Base-by-base conservation (phyloP, 2,888 invertebrate genomes). In the Agonopterix arenella region DNA sequence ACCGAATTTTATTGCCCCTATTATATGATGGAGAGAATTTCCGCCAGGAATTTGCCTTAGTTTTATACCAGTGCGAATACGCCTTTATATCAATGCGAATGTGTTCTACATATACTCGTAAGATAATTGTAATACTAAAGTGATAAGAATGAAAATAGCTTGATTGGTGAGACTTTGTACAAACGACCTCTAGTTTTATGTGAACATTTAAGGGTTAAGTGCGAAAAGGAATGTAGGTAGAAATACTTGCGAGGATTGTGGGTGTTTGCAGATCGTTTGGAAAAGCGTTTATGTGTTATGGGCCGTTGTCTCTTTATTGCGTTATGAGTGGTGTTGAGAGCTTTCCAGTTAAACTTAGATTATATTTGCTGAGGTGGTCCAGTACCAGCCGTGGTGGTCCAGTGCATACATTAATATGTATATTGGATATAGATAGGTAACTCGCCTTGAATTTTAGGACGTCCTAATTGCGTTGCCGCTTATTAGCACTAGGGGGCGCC, bases 141-240 rank as follows among this genome's bases (percentile, higher is more conserved):
- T 28, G 28, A 28, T 28, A 28, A 28, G 28, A 28, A 28, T 28
- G 28, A 28, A 28, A 28, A 28, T 28, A 28, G 28, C 28, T 28
- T 7, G 28, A 28, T 28, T 28, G 28, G 28, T 1, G 28, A 28
- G 28, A 28, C 28, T 5, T 5, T 28, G 28, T 59, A 60, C 49
- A 62, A 58, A 66, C 70, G 66, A 64, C 64, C 61, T 66, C 66
- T 68, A 74, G 69, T 71, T 76, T 76, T 73, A 77, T 72, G 59
- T 49, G 52, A 57, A 58, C 68, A 44, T 47, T 50, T 43, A 36
- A 46, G 43, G 47, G 46, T 51, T 46, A 51, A 48, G 51, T 28
- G 42, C n/a, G 51, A 51, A 45, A 41, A 48, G 48, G 48, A 48
- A 51, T 51, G 51, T 48, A 38, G 50, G 50, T 51, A 13, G 38